Percentiles rank a stretch among this genome's conserved stretches.
Evolutionary conservation across 2,888 invertebrate genomes (phyloP).

Genomic region (Dryomyza anilis): DNA sequence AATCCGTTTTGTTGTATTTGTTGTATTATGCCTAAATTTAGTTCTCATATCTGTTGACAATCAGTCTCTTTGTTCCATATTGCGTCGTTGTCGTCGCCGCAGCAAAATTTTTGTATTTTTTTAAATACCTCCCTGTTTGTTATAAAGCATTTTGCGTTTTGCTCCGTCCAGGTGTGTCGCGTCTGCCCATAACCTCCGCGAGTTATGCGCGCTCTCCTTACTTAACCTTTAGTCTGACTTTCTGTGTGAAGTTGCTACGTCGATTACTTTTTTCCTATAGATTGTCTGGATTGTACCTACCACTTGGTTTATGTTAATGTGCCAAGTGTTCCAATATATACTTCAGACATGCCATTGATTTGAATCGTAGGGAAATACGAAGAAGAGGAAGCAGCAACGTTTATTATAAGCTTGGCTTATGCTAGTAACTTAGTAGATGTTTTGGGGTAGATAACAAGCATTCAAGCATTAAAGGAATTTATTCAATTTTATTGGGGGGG

Average conservation of each 20-base stretch:
- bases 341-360: background rate
- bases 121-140: conserved; percentile 26
- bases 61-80: conserved; percentile 52
- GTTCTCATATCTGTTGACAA: conserved; percentile 50
- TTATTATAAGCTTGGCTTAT: too few species aligned
- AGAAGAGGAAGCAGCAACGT: too few species aligned
- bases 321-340: conserved; percentile 43
- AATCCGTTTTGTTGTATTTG: conserved; percentile 14
- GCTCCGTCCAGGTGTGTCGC: conserved; percentile 10
- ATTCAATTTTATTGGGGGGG: too few species aligned
- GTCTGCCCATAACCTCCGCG: background rate
- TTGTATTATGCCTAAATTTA: too few species aligned
- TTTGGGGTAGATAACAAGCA: too few species aligned
- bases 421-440: too few species aligned
- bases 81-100: conserved; percentile 36
- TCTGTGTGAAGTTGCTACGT: too few species aligned
- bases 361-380: background rate
- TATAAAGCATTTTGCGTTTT: too few species aligned
- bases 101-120: conserved; percentile 21
- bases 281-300: background rate
- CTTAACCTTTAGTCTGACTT: background rate
- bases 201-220: background rate
- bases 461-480: too few species aligned
- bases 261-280: too few species aligned
- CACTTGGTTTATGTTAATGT: conserved; percentile 40